Evolutionary conservation across 2,888 invertebrate genomes (phyloP), one percentile per base, ranked within the genome.

Genomic region (Heliconius ismenius): DNA sequence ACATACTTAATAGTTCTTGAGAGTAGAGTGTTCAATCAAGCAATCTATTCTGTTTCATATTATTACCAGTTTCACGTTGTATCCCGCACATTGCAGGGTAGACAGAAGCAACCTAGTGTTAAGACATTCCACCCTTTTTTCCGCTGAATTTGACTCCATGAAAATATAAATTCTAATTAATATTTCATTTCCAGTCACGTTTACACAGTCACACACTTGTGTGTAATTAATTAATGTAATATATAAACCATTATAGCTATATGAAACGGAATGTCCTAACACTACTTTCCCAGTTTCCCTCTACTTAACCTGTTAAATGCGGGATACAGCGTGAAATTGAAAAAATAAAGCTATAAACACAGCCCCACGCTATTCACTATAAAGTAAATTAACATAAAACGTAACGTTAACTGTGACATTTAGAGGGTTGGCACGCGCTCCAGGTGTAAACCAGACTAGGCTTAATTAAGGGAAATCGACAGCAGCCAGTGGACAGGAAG

Each of bases 361-460:
- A 32, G 4, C 69, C 28, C 21, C 69, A 13, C 21, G 4, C 54
- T 1, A 7, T 32, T 32, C 7, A 9, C 15, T 70, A 63, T 26
- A 43, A 24, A 24, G 43, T 28, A 60, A 62, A 73, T 63, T 26
- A 62, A 39, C 62, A 73, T 62, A 62, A 39, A 67, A 62, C 18
- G 26, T 73, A 73, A 73, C 62, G 63, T 75, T 54, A 63, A 70
- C 28, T 62, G 70, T 70, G 75, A 64, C 70, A 63, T 75, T 75
- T 36, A 75, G 49, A 26, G 49, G 70, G 75, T 21, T 75, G 70
- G 75, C 75, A 75, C 88, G 89, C 85, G 88, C 84, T 77, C 88
- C 90, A 90, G 90, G 90, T 90, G 91, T 85, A 85, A 80, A 77
- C 39, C 24, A 24, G 43, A 39, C 39, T 24, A 24, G 24, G 60